Conservation (phyloP, 2,113 vertebrate species). For the Ochotona curzoniae region DNA sequence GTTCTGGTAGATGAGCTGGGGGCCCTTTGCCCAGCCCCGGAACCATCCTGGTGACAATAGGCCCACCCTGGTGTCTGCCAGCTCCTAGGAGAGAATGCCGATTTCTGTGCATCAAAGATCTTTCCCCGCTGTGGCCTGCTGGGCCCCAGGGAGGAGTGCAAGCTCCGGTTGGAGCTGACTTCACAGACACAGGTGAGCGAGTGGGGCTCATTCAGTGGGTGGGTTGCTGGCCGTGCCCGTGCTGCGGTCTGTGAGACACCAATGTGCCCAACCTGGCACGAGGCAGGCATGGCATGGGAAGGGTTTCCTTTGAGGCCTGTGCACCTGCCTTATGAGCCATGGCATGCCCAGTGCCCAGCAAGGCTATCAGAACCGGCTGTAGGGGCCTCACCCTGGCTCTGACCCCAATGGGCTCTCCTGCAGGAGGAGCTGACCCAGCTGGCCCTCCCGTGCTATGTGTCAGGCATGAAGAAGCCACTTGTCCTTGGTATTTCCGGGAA, state of each 20-base stretch:
- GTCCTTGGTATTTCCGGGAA: constrained; percentile 88
- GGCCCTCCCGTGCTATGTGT: constrained; percentile 89
- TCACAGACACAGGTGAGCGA: constrained; percentile 85
- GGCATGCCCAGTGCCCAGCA: too few species aligned
- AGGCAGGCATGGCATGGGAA: background rate
- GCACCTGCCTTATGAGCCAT: too few species aligned
- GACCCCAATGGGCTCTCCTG: background rate
- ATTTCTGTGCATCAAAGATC: constrained; percentile 83
- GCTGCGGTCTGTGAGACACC: too few species aligned
- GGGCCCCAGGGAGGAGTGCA: constrained; percentile 88
- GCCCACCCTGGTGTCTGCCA: constrained; percentile 66
- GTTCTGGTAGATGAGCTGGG: too few species aligned
- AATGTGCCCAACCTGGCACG: rapidly evolving
- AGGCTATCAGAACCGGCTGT: too few species aligned
- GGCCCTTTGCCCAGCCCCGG: too few species aligned
- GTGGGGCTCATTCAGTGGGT: rapidly evolving
- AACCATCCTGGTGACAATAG: background rate
- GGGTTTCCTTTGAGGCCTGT: too few species aligned
- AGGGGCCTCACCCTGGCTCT: background rate
- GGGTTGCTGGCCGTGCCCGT: background rate
- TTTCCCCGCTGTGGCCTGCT: constrained; percentile 87
- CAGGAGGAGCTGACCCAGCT: constrained; percentile 90
- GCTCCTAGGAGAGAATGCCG: constrained; percentile 89
- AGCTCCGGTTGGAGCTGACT: constrained; percentile 88
- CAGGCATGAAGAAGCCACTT: constrained; percentile 90